Evolutionary conservation across 1,140 invertebrate species (phyloP).

Genomic region (Drosophila rhopaloa): DNA sequence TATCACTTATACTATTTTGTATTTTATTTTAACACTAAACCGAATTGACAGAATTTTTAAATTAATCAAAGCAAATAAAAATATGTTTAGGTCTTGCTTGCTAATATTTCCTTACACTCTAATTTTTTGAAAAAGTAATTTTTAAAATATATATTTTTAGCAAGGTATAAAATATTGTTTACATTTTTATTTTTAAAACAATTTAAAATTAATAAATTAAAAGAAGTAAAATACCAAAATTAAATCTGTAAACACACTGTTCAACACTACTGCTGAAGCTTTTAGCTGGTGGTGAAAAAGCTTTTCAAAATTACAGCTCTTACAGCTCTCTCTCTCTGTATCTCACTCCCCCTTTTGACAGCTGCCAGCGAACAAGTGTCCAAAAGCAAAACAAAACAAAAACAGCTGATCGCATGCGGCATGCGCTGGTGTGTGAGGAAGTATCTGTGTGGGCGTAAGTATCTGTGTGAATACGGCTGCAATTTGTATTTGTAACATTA

Average conservation of each 20-base stretch:
- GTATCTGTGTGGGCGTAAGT: constrained; percentile 11
- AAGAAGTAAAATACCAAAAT: neutral
- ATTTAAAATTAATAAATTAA: too few relatives aligned
- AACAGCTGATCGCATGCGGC: constrained; percentile 57
- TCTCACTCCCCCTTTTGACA: constrained; percentile 11
- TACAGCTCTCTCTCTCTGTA: neutral
- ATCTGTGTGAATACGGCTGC: constrained; percentile 3
- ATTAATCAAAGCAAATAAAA: too few relatives aligned
- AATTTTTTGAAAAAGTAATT: too few relatives aligned
- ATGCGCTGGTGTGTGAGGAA: neutral
- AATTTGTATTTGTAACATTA: constrained; percentile 18
- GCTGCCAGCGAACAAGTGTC: constrained; percentile 68
- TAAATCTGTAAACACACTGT: neutral
- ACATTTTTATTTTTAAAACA: too few relatives aligned
- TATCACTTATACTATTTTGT: too few relatives aligned
- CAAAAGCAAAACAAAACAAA: constrained; percentile 76
- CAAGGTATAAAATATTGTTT: too few relatives aligned
- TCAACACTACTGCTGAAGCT: constrained; percentile 1
- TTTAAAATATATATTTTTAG: too few relatives aligned
- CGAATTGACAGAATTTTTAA: too few relatives aligned
- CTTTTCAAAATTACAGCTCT: constrained; percentile 10
- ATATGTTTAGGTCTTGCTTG: too few relatives aligned
- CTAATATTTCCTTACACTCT: too few relatives aligned
- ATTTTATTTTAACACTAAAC: too few relatives aligned
- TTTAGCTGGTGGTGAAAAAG: constrained; percentile 5